A percentile compares a stretch with the other conserved stretches of the same genome.
phyloP scores from a whole-genome alignment of 1,140 invertebrate genomes.

The Phymastichus coffea region DNA sequence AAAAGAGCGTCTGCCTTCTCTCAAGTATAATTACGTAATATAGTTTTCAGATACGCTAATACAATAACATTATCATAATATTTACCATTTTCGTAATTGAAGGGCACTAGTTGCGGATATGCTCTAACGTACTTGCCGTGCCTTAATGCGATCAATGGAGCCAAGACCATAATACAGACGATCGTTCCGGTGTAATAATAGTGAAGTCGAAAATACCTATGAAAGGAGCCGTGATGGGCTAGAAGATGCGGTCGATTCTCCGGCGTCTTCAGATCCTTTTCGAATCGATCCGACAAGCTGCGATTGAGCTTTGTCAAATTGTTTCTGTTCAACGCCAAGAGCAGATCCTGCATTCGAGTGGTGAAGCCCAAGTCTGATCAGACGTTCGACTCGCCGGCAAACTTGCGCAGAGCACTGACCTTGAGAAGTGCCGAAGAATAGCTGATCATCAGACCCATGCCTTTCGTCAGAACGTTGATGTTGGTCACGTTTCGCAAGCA shows the following conservation, averaged over 20 bases:
- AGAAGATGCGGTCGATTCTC: not conserved
- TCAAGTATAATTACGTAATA: no score
- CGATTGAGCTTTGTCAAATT: not conserved
- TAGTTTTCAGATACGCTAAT: no score
- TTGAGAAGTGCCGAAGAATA: slow-evolving; percentile 28
- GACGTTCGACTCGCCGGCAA: no score
- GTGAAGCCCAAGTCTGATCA: no score
- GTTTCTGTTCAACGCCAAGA: no score
- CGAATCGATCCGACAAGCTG: not conserved
- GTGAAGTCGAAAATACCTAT: not conserved
- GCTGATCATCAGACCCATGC: slow-evolving; percentile 26
- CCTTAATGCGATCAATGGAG: not conserved
- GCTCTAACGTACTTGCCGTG: slow-evolving; percentile 8
- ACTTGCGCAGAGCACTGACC: no score
- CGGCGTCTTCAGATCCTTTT: not conserved
- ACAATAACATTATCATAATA: no score
- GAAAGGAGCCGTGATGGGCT: not conserved
- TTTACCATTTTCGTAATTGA: slow-evolving; percentile 11
- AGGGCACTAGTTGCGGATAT: not conserved
- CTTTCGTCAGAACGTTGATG: slow-evolving; percentile 31
- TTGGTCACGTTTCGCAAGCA: slow-evolving; percentile 24
- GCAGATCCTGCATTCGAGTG: no score
- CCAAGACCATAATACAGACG: not conserved
- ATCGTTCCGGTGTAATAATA: not conserved
- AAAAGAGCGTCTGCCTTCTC: no score